Base-by-base conservation (phyloP, 30 jellyfish, hydroid and myxozoan genomes). In the Calvadosia cruxmelitensis region DNA sequence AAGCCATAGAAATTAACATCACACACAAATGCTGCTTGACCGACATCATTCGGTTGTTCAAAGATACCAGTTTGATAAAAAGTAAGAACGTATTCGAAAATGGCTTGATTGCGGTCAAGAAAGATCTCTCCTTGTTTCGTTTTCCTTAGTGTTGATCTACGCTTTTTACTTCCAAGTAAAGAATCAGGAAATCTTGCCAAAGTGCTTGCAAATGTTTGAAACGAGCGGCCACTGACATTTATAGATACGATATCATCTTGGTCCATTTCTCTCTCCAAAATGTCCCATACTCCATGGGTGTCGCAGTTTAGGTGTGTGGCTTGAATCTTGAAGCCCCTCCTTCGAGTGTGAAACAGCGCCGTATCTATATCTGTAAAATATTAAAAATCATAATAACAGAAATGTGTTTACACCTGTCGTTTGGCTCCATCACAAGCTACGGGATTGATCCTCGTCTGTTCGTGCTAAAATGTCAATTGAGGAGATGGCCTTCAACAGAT, bases 61-160 rank as follows among this genome's bases (percentile, higher is more conserved):
- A 89, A 89, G 15, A 89, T 78, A 15, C 98, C 98, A 7, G 94
- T 76, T 62, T 82, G 98, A 63, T 89, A 89, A 48, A 89, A 89
- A 13, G 94, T 89, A n/a, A 89, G 36, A 27, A 89, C 68, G 23
- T 67, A 62, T 42, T 80, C 93, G 33, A 89, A 89, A 0, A 90
- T 94, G 3, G 70, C 53, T 42, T 69, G 90, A 68, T 89, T 91
- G 52, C 98, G 53, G 63, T 89, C 86, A 2, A 89, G 84, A 42
- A 80, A 89, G 5, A 89, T 70, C 63, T 89, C 89, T 0, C 93
- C 98, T 2, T 72, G 49, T 20, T 70, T 77, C 29, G 92, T 83
- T 0, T 72, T 78, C 50, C 77, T 72, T n/a, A 89, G 66, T 67
- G 64, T 51, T 25, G 61, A 66, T 61, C 98, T 29, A 15, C 83